Evolutionary conservation across 1,140 invertebrate species (phyloP), one percentile per base, ranked within the genome.

Genomic region (Conus ventricosus): DNA sequence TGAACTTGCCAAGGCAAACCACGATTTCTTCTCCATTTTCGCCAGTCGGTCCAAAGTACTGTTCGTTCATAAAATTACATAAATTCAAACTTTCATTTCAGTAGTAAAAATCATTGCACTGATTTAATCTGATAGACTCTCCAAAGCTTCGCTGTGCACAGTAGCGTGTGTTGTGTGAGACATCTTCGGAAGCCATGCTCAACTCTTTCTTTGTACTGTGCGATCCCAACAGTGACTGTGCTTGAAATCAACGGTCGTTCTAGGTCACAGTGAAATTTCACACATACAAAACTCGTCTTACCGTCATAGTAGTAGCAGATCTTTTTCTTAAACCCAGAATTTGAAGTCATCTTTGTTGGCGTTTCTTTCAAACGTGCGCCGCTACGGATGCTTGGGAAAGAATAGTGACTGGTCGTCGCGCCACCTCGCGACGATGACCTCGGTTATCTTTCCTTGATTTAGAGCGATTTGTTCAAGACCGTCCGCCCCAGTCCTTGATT

Each of bases 231-330:
- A 20, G 23, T 20, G 6, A 20, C 6, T 13, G 20, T 20, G 7
- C 67, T 71, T 7, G 0, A 20, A 23, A 71, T 71, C 67, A n/a
- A n/a, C 67, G 23, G 20, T 7, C 20, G 23, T 23, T 71, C 7
- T 71, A 20, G 6, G 67, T 23, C 67, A 71, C 67, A 71, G 11
- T 78, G 8, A 27, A 54, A 54, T 54, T 81, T 23, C 13, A 81
- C 7, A 81, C 5, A 81, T 15, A 63, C n/a, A 25, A 84, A 67
- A n/a, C 4, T 27, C 17, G 95, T 98, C 98, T 98, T 96, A 99
- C 98, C 99, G 95, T 99, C 99, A 94, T 99, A 99, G 95, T 99
- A 99, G 96, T 99, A 99, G 95, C 98, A 99, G 88, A 99, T 98
- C 95, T 93, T 92, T 89, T 93, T 92, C 89, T 94, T 94, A 90